phyloP scores from a whole-genome alignment of 2,888 invertebrate species.

The Hemicrepidius hirtus region DNA sequence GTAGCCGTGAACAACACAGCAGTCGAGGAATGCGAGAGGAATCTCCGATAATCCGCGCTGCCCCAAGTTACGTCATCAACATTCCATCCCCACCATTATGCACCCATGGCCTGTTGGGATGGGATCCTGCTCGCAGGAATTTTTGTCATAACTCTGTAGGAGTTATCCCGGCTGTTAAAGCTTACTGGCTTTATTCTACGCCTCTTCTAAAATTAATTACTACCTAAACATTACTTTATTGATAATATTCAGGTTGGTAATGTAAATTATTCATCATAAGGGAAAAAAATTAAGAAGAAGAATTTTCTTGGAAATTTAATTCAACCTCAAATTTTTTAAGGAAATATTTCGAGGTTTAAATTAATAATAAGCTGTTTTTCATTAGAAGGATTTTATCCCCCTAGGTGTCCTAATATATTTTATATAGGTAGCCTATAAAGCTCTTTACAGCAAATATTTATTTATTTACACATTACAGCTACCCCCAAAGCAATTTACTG shows the following conservation, averaged over 20 bases:
- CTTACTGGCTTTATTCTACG: conserved; percentile 45
- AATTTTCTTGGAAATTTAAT: no score
- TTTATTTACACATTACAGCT: conserved; percentile 44
- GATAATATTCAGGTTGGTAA: neutral
- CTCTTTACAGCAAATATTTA: conserved; percentile 42
- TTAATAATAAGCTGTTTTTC: neutral
- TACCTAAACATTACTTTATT: conserved; percentile 20
- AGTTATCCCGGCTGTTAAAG: conserved; percentile 50
- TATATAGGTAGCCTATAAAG: conserved; percentile 33
- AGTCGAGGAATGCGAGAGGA: conserved; percentile 65
- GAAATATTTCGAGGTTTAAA: no score
- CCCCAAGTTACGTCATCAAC: conserved; percentile 67
- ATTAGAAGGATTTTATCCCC: conserved; percentile 14
- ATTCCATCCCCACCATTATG: conserved; percentile 61
- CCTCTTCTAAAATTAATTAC: conserved; percentile 42
- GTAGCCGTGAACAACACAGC: conserved; percentile 62
- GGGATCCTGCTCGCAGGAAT: conserved; percentile 49
- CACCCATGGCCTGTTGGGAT: conserved; percentile 49
- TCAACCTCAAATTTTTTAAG: no score
- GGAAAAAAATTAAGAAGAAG: no score
- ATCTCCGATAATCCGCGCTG: conserved; percentile 69
- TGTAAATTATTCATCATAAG: no score
- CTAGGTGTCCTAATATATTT: conserved; percentile 37
- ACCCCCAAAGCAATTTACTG: conserved; percentile 40
- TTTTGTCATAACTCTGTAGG: conserved; percentile 53